Base-by-base conservation (phyloP, 1,140 invertebrate species). In the Trichomalopsis sarcophagae region DNA sequence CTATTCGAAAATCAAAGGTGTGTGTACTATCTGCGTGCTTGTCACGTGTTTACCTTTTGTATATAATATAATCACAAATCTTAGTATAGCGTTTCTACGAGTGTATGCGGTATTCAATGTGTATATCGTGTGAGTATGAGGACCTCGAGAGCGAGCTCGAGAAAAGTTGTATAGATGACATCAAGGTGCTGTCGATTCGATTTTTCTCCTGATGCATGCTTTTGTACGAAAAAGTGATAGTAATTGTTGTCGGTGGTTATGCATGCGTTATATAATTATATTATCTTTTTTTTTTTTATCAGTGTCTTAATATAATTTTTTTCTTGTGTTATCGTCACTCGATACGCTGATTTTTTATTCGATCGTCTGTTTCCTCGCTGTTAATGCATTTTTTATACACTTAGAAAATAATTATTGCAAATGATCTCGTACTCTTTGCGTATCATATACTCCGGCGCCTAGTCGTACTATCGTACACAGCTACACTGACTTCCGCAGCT, bases 351-450 rank as follows among this genome's bases (percentile, higher is more conserved):
- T 66, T 40, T 10, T 75, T 74, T 82, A 7, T 23, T 73, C 14
- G 2, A 13, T 73, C 21, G 17, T 17, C 50, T 62, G 66, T 21
- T 23, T 10, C 68, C 9, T 9, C 23, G n/a, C 17, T 74, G 50
- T 30, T 40, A 44, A 79, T 79, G 66, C 17, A 50, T 74, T 13
- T 14, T 30, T 84, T 75, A 17, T 36, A 33, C 76, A 62, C 77
- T 85, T 85, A 81, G 23, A 69, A 81, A 81, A 69, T 76, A 81
- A 76, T 81, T 85, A 74, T 81, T 76, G 73, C 73, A 81, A 76
- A 47, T 44, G 62, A 50, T 55, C 11, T 66, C 33, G 14, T 66
- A 73, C 17, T 76, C 14, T 47, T 50, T 47, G 17, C 47, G 9
- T 44, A 44, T 44, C 14, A 23, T 71, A 50, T 73, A 73, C 17